Evolutionary conservation across 2,888 invertebrate genomes (phyloP), one percentile per base, ranked within the genome.

Genomic region (Drosophila histrio): DNA sequence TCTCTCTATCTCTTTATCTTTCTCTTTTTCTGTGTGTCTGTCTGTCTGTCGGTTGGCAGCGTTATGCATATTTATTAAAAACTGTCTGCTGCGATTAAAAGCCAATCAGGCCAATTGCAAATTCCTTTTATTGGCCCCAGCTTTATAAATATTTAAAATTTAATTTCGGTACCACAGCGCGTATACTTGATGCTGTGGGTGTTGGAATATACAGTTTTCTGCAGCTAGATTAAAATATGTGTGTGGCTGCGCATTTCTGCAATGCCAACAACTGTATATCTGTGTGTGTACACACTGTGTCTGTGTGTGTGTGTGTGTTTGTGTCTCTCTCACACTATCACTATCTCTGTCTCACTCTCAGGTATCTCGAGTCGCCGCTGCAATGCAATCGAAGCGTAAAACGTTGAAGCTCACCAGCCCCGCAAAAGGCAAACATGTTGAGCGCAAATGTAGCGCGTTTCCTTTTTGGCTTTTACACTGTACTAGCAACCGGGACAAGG

Each of bases 91-190:
- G 84, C 84, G 84, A 84, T 85, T 85, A 85, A 85, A 85, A 85
- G 84, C 81, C 84, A 85, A 85, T 85, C 87, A 77, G 79, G 77
- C 84, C 77, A 83, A 86, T 85, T 83, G 80, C 76, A 76, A 86
- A 82, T 85, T 88, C 86, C 83, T 86, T 88, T 85, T 87, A 80
- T 86, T 86, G 86, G 77, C 47, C 56, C 60, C 78, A 47, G 71
- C 78, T 76, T 86, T 83, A 85, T 85, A 88, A 85, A 88, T 85
- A 86, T 85, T 85, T 85, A 85, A 85, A 85, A 85, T 88, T 85
- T 88, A 85, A 88, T 88, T 85, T 84, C 79, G 76, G 61, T 81
- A 63, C 66, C 72, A 67, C 80, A 47, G 60, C 78, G 58, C 76
- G 74, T 68, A 65, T 72, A 71, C 74, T 71, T 70, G 67, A 77